A percentile compares a stretch with the other conserved stretches of the same genome.
phyloP scores from a whole-genome alignment of 2,113 vertebrate species.

The Muscicapa adusta region DNA sequence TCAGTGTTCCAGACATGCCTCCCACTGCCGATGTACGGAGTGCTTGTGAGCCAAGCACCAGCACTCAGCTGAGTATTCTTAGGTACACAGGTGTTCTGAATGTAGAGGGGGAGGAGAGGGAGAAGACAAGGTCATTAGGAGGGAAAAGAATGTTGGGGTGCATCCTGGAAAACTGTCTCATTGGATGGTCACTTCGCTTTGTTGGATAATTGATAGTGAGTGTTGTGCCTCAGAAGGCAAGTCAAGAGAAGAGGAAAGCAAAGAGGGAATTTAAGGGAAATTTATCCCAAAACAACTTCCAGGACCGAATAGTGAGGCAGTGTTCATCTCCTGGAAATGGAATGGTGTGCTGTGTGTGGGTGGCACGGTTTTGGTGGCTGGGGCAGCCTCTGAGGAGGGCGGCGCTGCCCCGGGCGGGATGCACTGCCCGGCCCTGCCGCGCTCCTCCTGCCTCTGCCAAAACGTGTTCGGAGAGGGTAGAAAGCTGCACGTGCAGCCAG shows the following conservation, averaged over 20 bases:
- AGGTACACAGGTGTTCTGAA: not conserved
- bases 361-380: not conserved
- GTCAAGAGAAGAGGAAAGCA: not conserved
- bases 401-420: fast-evolving
- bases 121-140: not conserved
- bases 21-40: fast-evolving
- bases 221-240: not conserved
- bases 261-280: not conserved
- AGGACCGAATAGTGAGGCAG: not conserved
- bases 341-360: not conserved
- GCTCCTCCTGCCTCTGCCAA: not conserved
- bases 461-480: fast-evolving
- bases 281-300: not conserved
- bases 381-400: not conserved
- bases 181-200: not conserved
- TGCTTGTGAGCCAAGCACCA: not conserved
- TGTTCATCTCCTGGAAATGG: not conserved
- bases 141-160: fast-evolving
- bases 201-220: not conserved
- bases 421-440: fast-evolving
- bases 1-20: fast-evolving
- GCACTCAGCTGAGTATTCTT: not conserved
- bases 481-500: not conserved
- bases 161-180: not conserved
- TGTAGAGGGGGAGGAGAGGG: not conserved